A percentile compares a stretch with the other conserved stretches of the same genome.
Evolutionary conservation across 2,888 invertebrate genomes (phyloP).

Genomic region (Polymixis flavicincta): DNA sequence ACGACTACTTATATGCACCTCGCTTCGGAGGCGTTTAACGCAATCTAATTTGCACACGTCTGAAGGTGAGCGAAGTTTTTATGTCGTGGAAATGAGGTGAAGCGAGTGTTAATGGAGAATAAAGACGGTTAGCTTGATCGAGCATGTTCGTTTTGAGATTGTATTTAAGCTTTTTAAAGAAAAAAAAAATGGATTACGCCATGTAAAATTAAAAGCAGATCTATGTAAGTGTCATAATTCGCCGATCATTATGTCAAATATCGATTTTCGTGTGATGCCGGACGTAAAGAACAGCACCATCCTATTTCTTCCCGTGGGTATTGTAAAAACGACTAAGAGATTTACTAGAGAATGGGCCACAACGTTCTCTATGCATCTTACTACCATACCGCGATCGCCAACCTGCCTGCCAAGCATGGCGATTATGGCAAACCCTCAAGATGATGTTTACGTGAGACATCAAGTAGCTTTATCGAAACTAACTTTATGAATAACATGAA

Average conservation of each 20-base stretch:
- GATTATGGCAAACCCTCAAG: no score
- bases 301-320: no score
- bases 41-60: slow-evolving; percentile 82
- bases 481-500: neutral
- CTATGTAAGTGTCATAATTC: neutral
- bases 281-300: no score
- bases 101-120: slow-evolving; percentile 45
- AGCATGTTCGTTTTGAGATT: neutral
- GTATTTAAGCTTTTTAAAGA: neutral
- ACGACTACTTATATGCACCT: slow-evolving; percentile 85
- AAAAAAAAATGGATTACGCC: neutral
- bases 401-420: no score
- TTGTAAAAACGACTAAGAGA: no score
- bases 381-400: no score
- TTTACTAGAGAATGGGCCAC: no score
- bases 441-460: neutral
- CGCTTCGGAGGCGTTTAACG: slow-evolving; percentile 72
- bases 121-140: slow-evolving; percentile 25
- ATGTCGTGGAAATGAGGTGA: slow-evolving; percentile 70
- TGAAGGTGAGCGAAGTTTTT: slow-evolving; percentile 69
- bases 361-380: no score
- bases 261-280: no score
- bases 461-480: neutral
- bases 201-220: neutral
- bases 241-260: no score